Evolutionary conservation across 1,140 invertebrate species (phyloP).

Genomic region (Zaprionus ghesquierei): DNA sequence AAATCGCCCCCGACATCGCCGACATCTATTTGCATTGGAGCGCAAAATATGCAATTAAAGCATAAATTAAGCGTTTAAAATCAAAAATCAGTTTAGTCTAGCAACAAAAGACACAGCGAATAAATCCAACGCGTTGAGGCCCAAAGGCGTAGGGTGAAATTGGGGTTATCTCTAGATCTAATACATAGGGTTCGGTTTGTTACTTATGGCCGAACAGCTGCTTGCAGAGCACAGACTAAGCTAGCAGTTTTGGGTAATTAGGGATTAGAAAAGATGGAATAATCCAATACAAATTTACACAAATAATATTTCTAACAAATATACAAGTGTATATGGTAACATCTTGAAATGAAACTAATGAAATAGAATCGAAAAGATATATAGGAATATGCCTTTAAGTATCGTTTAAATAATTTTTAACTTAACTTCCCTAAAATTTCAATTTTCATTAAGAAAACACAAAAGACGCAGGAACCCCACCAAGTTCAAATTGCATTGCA

Average conservation of each 20-base stretch:
- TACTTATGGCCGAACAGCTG: neutral
- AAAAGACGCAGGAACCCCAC: no score
- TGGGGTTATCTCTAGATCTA: neutral
- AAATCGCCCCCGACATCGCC: slow-evolving; percentile 12
- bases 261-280: no score
- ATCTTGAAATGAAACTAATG: no score
- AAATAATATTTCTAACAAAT: no score
- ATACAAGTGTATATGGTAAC: no score
- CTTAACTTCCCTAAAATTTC: no score
- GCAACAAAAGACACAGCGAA: neutral
- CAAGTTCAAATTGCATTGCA: neutral
- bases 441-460: no score
- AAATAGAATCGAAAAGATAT: no score
- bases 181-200: neutral
- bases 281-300: no score
- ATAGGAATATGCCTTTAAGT: no score
- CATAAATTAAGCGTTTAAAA: slow-evolving; percentile 74
- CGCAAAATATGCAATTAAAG: slow-evolving; percentile 74
- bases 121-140: neutral
- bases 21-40: slow-evolving; percentile 41
- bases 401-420: no score
- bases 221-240: neutral
- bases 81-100: slow-evolving; percentile 48
- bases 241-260: no score
- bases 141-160: neutral